These are phyloP conservation scores for Trichomalopsis sarcophagae DNA, from an alignment of 1,140 invertebrate genomes.

Conservation along the genomic window DNA sequence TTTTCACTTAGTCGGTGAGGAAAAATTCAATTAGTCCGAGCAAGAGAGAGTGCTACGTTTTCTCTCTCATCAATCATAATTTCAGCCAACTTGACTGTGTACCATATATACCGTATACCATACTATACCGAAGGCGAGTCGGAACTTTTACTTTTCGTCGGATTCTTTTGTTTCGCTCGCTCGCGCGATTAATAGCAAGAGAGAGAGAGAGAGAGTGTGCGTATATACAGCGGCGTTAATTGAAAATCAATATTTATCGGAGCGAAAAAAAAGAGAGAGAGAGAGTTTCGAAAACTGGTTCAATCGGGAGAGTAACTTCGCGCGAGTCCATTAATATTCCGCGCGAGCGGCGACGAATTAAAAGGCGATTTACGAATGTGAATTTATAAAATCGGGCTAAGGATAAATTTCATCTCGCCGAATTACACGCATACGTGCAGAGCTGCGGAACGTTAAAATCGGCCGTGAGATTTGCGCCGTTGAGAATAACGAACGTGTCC, in stretches of 20 bases:
- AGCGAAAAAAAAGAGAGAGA: background rate
- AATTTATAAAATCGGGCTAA: background rate
- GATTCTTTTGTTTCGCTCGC: background rate
- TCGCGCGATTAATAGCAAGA: background rate
- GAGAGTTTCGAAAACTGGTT: background rate
- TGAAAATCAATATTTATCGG: slow-evolving; percentile 1
- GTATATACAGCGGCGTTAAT: background rate
- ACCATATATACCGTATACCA: too few relatives aligned
- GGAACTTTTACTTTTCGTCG: background rate
- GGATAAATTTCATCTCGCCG: background rate
- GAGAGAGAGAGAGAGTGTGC: too few relatives aligned
- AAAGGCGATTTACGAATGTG: background rate
- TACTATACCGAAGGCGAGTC: background rate
- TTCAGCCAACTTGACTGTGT: background rate
- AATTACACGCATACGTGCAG: background rate
- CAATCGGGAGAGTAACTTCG: too few relatives aligned
- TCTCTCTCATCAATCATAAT: slow-evolving; percentile 5
- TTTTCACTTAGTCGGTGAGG: background rate
- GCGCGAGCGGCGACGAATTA: background rate
- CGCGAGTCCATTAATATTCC: background rate
- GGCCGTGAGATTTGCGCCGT: background rate
- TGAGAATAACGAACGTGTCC: slow-evolving; percentile 2
- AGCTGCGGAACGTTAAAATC: background rate
- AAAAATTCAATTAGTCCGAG: slow-evolving; percentile 18
- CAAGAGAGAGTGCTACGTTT: background rate